Percentiles rank a stretch among this genome's conserved stretches.
Conservation (phyloP, 2,888 invertebrate genomes). For the Xanthorhoe spadicearia region DNA sequence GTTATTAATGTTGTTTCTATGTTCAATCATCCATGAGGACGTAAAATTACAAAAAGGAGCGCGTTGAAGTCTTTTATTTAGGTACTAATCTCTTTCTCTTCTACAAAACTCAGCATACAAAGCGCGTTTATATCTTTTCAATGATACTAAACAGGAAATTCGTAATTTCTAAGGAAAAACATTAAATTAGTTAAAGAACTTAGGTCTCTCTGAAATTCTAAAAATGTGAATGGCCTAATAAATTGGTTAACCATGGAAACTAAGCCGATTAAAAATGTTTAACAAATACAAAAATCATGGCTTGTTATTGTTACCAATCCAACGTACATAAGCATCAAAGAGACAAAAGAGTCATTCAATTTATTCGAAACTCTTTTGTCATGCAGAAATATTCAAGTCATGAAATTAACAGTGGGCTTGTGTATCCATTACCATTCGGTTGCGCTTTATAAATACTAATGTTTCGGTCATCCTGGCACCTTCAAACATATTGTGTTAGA, state of each 20-base stretch:
- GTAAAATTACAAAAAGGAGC: neutral
- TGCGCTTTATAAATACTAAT: constrained; percentile 5
- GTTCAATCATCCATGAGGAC: constrained; percentile 9
- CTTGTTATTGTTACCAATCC: neutral
- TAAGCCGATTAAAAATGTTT: neutral
- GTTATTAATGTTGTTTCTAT: constrained; percentile 18
- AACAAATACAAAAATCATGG: neutral
- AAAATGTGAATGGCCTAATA: neutral
- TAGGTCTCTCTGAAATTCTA: too few relatives aligned
- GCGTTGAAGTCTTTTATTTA: neutral
- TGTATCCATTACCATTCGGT: neutral
- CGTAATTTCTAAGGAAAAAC: neutral
- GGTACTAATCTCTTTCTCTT: neutral
- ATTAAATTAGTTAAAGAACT: too few relatives aligned
- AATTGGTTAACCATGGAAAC: neutral
- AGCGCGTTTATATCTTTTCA: neutral
- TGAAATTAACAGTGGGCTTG: constrained; percentile 1
- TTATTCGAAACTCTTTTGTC: neutral
- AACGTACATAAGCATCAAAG: neutral
- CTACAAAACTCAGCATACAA: neutral
- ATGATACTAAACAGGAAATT: neutral
- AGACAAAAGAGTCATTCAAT: neutral
- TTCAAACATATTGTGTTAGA: constrained; percentile 3
- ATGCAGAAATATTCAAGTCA: constrained; percentile 1
- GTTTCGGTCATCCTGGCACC: constrained; percentile 9